Conservation (phyloP, 2,888 invertebrate genomes). For the Odontomyia ornata region DNA sequence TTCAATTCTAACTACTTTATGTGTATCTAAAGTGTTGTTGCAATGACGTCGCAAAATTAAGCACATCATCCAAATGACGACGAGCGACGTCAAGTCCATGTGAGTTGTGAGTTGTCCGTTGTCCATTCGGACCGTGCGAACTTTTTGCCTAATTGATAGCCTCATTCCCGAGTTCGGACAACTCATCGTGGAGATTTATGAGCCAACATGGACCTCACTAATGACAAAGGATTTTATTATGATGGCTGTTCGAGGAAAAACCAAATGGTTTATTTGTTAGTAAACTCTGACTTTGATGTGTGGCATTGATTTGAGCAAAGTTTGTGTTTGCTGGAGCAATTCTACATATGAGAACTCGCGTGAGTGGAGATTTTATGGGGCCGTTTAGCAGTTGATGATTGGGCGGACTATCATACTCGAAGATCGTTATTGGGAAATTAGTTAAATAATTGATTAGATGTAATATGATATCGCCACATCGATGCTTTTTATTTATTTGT, state of each 20-base stretch:
- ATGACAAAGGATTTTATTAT: constrained; percentile 16
- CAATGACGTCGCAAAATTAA: constrained; percentile 23
- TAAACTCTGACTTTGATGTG: neutral
- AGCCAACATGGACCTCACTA: neutral
- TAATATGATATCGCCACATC: no score
- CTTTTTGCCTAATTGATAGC: constrained; percentile 9
- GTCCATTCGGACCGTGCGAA: neutral
- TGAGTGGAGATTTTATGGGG: no score
- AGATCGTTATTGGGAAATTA: no score
- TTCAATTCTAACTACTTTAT: no score
- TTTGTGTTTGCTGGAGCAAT: no score
- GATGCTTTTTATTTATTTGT: no score
- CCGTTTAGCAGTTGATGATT: no score
- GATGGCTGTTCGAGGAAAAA: neutral
- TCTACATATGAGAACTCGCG: no score
- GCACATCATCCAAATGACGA: neutral
- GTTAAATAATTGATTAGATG: no score
- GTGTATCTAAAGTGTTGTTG: neutral
- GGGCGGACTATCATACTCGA: no score
- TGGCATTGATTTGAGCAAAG: neutral
- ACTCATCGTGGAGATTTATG: constrained; percentile 14
- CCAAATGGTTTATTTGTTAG: neutral
- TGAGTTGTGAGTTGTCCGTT: no score
- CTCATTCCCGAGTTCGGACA: neutral
- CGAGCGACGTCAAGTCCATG: neutral